Evolutionary conservation across 2,888 invertebrate species (phyloP), one percentile per base, ranked within the genome.

Genomic region (Dorcus hopei): DNA sequence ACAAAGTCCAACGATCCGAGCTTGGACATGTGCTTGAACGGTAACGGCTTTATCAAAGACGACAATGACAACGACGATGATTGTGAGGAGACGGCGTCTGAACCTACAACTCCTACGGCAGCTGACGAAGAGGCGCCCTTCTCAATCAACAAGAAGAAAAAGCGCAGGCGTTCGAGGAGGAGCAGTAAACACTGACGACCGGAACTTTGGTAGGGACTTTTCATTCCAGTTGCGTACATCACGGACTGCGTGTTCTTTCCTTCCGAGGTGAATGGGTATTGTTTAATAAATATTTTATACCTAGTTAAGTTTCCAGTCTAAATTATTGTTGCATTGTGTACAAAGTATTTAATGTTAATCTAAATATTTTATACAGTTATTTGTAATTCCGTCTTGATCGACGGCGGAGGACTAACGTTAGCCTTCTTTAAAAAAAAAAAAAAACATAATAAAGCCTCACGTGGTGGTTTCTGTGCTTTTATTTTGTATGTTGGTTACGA

Each of bases 21-120:
- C 55, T 57, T 67, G 33, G 68, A 72, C 39, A 63, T 70, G n/a
- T 57, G 69, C 9, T 54, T 72, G 33, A 74, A 72, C 61, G 71
- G 71, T 16, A 55, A 54, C 38, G 55, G 52, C 7, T 41, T 61
- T 52, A 52, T 26, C 9, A 52, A 57, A 11, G 65, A 65, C 42
- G 58, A 62, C 45, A 57, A 56, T 33, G 62, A 61, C 54, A 58
- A 52, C 54, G 79, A 78, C 70, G 82, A 84, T 9, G 85, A 84
- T 58, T 80, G 77, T 59, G 82, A 83, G 33, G 78, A 77, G 48
- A 70, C 77, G n/a, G 64, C 72, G 16, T 77, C 76, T 4, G 77
- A 77, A 58, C 78, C 80, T 16, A 77, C 78, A 68, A 85, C 75
- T 76, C 85, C 83, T 72, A 85, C 67, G 76, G 82, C 76, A 73